Evolutionary conservation across 1,140 invertebrate species (phyloP), one percentile per base, ranked within the genome.

Genomic region (Muscidifurax raptorellus): DNA sequence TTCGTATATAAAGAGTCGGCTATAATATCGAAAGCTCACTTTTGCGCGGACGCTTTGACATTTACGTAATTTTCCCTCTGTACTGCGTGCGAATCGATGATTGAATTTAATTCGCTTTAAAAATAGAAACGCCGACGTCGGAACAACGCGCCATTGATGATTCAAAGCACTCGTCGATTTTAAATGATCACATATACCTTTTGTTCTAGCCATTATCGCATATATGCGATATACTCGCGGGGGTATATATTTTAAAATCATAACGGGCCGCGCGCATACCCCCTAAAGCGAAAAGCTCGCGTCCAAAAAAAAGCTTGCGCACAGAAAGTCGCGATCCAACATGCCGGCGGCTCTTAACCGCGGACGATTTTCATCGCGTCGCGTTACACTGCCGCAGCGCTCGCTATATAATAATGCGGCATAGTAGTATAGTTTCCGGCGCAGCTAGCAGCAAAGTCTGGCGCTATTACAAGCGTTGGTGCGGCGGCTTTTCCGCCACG

Each of bases 361-460:
- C 66, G 40, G 27, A 44, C 40, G 79, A 81, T 59, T 72, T 71
- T 80, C 79, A 80, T 47, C 25, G 79, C 18, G 64, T 78, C 13
- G 1, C 27, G n/a, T 15, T 15, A 3, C 22, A 27, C 2, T 25
- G 13, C 22, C 0, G 28, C 18, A 25, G 18, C 59, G 30, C 15
- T 12, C 7, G n/a, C 59, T 25, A 2, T 25, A 2, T 44, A 80
- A 80, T 69, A 44, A 80, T 69, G 77, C 32, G 22, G 59, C 47
- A n/a, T 28, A 66, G 52, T 13, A 5, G 18, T 6, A 13, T 32
- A 77, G 44, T 77, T 77, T 77, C 75, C 44, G 67, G 2, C 71
- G 32, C 27, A 75, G 72, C 32, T 52, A 28, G 72, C 36, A 30
- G 75, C 44, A 22, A 59, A 77, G 25, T 52, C 47, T 77, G 15